phyloP scores from a whole-genome alignment of 2,888 invertebrate genomes.

The Phaedon cochleariae region DNA sequence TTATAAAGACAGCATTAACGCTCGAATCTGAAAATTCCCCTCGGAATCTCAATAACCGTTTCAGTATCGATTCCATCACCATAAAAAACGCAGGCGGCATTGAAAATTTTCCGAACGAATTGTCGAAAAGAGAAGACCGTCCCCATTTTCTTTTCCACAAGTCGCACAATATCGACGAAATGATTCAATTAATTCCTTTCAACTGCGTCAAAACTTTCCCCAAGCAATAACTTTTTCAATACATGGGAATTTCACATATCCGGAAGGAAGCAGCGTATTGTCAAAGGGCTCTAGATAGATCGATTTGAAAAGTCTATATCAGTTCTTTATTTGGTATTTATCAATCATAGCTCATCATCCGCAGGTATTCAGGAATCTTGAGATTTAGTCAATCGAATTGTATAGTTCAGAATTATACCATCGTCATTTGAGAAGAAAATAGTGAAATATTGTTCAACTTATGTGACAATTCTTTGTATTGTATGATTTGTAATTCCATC shows the following conservation, averaged over 20 bases:
- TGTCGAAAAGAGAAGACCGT: constrained; percentile 13
- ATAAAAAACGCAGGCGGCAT: not conserved
- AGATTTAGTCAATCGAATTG: too few relatives aligned
- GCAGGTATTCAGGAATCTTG: too few relatives aligned
- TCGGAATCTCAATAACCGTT: not conserved
- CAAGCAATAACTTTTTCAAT: constrained; percentile 31
- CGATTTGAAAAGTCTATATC: not conserved
- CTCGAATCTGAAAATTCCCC: not conserved
- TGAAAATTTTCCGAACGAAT: not conserved
- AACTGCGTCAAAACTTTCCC: constrained; percentile 29
- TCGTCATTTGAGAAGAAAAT: too few relatives aligned
- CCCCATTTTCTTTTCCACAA: constrained; percentile 20
- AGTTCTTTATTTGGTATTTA: not conserved
- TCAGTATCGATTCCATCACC: not conserved
- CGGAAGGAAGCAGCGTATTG: constrained; percentile 37
- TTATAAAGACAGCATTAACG: too few relatives aligned
- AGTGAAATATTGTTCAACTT: too few relatives aligned
- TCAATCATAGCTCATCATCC: too few relatives aligned
- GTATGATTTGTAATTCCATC: too few relatives aligned
- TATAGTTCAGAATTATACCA: too few relatives aligned
- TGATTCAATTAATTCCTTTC: constrained; percentile 35
- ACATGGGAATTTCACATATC: constrained; percentile 31
- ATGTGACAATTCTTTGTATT: too few relatives aligned
- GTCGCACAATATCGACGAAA: constrained; percentile 29
- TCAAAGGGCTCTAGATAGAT: constrained; percentile 22